Base-by-base conservation (phyloP, 2,888 invertebrate genomes). In the Schizaphis graminum region DNA sequence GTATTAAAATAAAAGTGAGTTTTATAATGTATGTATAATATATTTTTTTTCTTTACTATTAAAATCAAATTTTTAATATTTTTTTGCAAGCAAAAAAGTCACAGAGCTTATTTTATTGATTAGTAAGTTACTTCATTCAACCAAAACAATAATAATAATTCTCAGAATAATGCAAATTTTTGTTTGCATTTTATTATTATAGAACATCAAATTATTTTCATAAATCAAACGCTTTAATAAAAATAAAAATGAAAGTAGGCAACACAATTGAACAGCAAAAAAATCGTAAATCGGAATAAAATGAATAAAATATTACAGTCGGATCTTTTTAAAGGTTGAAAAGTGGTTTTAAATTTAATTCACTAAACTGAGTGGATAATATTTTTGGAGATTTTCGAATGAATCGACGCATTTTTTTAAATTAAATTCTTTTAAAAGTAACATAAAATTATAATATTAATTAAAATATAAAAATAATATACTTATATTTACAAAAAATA, bases 321-420 rank as follows among this genome's bases (percentile, higher is more conserved):
- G 8, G 24, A 35, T 86, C 47, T 28, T 86, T 28, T 86, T 16
- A 28, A 49, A 28, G 47, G 28, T 47, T 86, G 86, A 86, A 86
- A 86, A 86, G 86, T 86, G 86, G 24, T 86, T 47, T 86, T 86
- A n/a, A 86, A 86, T 86, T 86, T 44, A 28, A 86, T 86, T 86
- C 47, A 47, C 47, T 26, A 49, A 13, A 85, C 8, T 77, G 77
- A 77, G 77, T 77, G 77, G 21, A 77, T 77, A 77, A 77, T 77
- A 77, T 77, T 35, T 77, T 77, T 35, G 21, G 35, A 77, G 87
- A 49, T 87, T 87, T 87, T 49, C n/a, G 35, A 7, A 49, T 16
- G 49, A 49, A 47, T 35, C 7, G 87, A 86, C 13, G 86, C 28
- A 47, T 47, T 77, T 77, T 35, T 77, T 3, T 0, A 35, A 77